A percentile compares a stretch with the other conserved stretches of the same genome.
Conservation (phyloP, 1,140 invertebrate species). For the Sycophila sp. region DNA sequence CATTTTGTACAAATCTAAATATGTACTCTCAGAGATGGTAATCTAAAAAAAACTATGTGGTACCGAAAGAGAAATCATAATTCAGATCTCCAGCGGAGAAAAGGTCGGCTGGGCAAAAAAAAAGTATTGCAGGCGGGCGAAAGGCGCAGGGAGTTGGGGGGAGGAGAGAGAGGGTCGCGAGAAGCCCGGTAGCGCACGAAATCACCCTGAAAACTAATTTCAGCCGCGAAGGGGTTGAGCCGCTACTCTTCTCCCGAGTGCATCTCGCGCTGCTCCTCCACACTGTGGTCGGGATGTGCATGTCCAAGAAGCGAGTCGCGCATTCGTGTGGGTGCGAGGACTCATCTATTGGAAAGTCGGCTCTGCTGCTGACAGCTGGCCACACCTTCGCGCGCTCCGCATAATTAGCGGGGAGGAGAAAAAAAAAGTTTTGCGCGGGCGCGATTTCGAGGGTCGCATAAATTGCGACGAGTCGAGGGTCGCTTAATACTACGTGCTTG, state of each 20-base stretch:
- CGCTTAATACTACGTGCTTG: slow-evolving; percentile 29
- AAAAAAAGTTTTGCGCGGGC: slow-evolving; percentile 19
- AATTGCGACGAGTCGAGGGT: slow-evolving; percentile 8
- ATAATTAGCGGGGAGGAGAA: slow-evolving; percentile 35
- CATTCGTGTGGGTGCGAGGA: background rate
- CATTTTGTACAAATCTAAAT: too few relatives aligned
- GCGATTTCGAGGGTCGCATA: slow-evolving; percentile 22
- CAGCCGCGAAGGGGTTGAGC: background rate
- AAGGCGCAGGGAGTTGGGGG: background rate
- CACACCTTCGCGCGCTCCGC: background rate
- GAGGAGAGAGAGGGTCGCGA: background rate
- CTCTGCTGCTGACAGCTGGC: slow-evolving; percentile 12
- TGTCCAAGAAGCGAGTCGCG: slow-evolving; percentile 15
- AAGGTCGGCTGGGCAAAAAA: too few relatives aligned
- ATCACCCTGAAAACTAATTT: slow-evolving; percentile 52
- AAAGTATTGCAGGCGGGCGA: too few relatives aligned
- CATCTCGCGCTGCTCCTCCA: background rate
- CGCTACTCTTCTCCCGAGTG: background rate
- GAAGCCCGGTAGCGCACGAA: slow-evolving; percentile 22
- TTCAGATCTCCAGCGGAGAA: too few relatives aligned
- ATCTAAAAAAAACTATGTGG: too few relatives aligned
- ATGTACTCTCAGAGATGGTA: too few relatives aligned
- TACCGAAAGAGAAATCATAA: too few relatives aligned
- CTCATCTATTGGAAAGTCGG: too few relatives aligned
- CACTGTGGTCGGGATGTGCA: background rate